These are phyloP conservation scores for Ennomos fuscantarius DNA, from an alignment of 2,888 invertebrate genomes.

Conservation along the genomic window DNA sequence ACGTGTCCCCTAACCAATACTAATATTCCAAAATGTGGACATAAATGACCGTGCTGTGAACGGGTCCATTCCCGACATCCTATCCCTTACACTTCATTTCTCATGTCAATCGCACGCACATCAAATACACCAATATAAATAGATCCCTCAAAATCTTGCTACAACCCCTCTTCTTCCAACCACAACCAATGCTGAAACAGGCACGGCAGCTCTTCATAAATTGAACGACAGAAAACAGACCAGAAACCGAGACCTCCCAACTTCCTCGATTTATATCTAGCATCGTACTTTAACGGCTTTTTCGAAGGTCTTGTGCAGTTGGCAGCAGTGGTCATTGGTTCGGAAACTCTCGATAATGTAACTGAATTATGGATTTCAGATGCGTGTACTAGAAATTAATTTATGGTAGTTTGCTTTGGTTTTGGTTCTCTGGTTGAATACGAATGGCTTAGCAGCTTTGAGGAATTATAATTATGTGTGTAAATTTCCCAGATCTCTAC, in stretches of 20 bases:
- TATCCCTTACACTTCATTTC: conserved; percentile 68
- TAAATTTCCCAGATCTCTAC: too few species aligned
- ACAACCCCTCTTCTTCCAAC: conserved; percentile 29
- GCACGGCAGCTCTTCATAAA: conserved; percentile 48
- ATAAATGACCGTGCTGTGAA: conserved; percentile 48
- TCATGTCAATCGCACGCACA: conserved; percentile 61
- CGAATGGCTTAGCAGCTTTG: conserved; percentile 1
- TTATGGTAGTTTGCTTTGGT: conserved; percentile 41
- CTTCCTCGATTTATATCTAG: conserved; percentile 35
- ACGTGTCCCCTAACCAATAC: conserved; percentile 31
- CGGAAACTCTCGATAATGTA: conserved; percentile 74
- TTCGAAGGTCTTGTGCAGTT: conserved; percentile 48
- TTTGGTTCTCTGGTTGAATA: conserved; percentile 22
- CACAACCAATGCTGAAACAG: conserved; percentile 36
- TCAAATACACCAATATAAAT: conserved; percentile 49
- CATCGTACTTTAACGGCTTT: conserved; percentile 33
- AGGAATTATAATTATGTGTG: conserved; percentile 16
- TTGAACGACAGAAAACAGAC: conserved; percentile 46
- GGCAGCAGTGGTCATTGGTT: conserved; percentile 62
- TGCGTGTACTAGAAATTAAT: conserved; percentile 51
- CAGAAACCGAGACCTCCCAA: conserved; percentile 44
- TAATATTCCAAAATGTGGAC: conserved; percentile 40
- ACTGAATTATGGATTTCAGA: conserved; percentile 66
- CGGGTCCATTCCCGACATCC: conserved; percentile 47
- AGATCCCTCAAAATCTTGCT: conserved; percentile 43